Evolutionary conservation across 2,113 vertebrate species (phyloP), one percentile per base, ranked within the genome.

Genomic region (Hemiprocne comata): DNA sequence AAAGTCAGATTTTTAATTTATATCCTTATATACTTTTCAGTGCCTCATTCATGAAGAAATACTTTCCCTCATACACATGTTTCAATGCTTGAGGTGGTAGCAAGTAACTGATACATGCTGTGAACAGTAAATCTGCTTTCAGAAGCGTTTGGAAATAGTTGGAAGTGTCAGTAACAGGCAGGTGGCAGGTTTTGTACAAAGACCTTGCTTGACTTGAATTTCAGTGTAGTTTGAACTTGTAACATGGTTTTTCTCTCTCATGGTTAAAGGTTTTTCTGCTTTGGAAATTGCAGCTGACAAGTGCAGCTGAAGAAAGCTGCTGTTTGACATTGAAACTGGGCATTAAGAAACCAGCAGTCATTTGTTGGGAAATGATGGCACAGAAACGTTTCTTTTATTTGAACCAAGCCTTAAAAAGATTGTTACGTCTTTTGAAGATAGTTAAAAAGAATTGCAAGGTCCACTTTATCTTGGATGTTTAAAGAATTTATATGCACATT

Each of bases 141-240:
- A 79, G 69, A 91, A 60, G 36, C 75, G 65, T 57, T 69, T 95
- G 73, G 44, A 72, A 91, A 42, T 87, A 70, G n/a, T 55, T 84
- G 40, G 17, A 77, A 95, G n/a, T 85, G 81, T 73, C 51, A 36
- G 1, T 74, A 80, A 70, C 20, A 48, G 81, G 36, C 91, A 91
- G 84, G 78, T 95, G 91, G 54, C 71, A 85, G 55, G 29, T 85
- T 95, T 96, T 96, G 14, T 84, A 31, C 53, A 18, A 51, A 87
- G 74, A 89, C 78, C 40, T 85, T 95, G 62, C 85, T 81, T 96
- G 93, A 95, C 83, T 93, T 95, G 70, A 83, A 85, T 90, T 96
- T 96, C 94, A 85, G 46, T 84, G 85, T 19, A 50, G 80, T 66
- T 38, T 95, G 86, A 95, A 61, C 85, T 85, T 95, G 74, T 93